Evolutionary conservation across 2,888 invertebrate genomes (phyloP).

Genomic region (Trilocha varians): DNA sequence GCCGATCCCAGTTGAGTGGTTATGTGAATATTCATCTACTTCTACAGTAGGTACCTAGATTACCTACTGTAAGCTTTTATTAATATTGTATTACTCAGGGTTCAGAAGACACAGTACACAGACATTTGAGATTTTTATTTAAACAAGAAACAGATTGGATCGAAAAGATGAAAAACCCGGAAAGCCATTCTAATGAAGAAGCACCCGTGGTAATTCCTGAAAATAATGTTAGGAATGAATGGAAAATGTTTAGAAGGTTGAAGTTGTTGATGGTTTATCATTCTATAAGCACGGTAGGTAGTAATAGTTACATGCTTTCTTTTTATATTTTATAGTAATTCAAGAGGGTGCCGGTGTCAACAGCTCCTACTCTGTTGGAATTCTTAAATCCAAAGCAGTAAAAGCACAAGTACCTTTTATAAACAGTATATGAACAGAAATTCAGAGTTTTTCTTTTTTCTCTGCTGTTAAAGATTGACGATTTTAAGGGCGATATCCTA

Average conservation of each 20-base stretch:
- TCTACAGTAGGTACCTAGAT: too few relatives aligned
- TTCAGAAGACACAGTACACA: conserved; percentile 61
- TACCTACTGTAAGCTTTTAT: too few relatives aligned
- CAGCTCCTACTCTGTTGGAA: too few relatives aligned
- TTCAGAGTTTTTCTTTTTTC: too few relatives aligned
- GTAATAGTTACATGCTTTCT: not conserved
- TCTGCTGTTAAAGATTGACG: too few relatives aligned
- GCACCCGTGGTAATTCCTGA: conserved; percentile 19
- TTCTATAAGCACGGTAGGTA: conserved; percentile 51
- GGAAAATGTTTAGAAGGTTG: conserved; percentile 44
- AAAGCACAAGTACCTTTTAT: too few relatives aligned
- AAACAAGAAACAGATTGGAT: conserved; percentile 40
- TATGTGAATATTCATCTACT: too few relatives aligned
- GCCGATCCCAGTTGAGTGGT: too few relatives aligned
- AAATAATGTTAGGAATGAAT: conserved; percentile 19
- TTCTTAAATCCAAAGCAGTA: too few relatives aligned
- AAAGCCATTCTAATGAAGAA: conserved; percentile 26
- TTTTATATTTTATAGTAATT: not conserved
- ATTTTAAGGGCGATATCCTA: too few relatives aligned
- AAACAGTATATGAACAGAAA: not conserved
- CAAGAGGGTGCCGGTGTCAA: too few relatives aligned
- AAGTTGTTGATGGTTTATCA: conserved; percentile 59
- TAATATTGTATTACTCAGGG: conserved; percentile 35
- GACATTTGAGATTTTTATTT: conserved; percentile 52
- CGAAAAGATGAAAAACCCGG: conserved; percentile 27